A percentile compares a stretch with the other conserved stretches of the same genome.
These are phyloP conservation scores for Stegastes partitus DNA, from an alignment of 2,113 vertebrate species.

Conservation along the genomic window DNA sequence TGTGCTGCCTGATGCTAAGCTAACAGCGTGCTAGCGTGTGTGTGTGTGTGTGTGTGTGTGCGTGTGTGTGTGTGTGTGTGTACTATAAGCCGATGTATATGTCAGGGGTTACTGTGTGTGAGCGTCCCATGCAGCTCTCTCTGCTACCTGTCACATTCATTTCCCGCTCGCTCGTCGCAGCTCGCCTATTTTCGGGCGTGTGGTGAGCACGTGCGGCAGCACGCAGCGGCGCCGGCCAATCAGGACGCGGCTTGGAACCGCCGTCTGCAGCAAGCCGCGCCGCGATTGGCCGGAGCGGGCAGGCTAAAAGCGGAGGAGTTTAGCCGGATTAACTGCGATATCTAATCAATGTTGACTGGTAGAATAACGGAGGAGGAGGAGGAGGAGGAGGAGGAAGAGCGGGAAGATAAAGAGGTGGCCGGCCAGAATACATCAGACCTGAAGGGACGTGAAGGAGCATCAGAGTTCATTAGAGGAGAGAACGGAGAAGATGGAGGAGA, in stretches of 20 bases:
- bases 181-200: conserved; percentile 28
- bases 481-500: background rate
- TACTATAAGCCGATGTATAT: conserved; percentile 13
- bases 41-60: background rate
- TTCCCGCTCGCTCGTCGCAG: conserved; percentile 48
- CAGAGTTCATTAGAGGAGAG: background rate
- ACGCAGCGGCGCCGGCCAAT: conserved; percentile 38
- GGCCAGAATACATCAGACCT: conserved; percentile 20
- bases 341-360: conserved; percentile 74
- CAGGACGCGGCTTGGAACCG: background rate
- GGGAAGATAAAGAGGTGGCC: background rate
- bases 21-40: background rate
- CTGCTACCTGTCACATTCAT: conserved; percentile 57
- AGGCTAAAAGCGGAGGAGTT: conserved; percentile 64
- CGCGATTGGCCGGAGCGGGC: conserved; percentile 43
- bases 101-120: conserved; percentile 24
- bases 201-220: conserved; percentile 12
- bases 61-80: background rate
- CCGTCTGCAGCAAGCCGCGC: conserved; percentile 7
- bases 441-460: conserved; percentile 23
- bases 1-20: conserved; percentile 9
- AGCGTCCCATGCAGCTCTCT: conserved; percentile 33
- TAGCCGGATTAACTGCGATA: conserved; percentile 72
- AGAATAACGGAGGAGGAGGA: conserved; percentile 48
- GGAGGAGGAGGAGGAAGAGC: background rate